Conservation (phyloP, 2,113 vertebrate genomes). For the Protomyctophum bolini region DNA sequence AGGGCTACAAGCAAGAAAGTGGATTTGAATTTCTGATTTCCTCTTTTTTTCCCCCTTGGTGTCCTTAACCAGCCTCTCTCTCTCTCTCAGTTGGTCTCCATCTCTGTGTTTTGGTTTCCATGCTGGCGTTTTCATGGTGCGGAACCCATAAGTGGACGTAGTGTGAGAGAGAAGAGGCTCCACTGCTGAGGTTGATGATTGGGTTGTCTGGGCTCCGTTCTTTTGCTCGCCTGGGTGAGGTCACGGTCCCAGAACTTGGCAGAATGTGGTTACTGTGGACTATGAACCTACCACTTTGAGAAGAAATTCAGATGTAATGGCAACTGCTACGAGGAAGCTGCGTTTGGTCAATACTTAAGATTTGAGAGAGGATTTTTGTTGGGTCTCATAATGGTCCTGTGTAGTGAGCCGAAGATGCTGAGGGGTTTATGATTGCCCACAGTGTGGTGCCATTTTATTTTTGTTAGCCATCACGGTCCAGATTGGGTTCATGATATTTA, state of each 20-base stretch:
- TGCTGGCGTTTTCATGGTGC: conserved; percentile 36
- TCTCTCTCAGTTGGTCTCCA: background rate
- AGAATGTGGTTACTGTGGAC: conserved; percentile 6
- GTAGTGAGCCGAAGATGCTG: background rate
- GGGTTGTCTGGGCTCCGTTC: conserved; percentile 25
- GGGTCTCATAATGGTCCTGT: background rate
- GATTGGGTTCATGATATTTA: conserved; percentile 57
- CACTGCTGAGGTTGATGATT: conserved; percentile 20
- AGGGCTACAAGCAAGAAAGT: conserved; percentile 67
- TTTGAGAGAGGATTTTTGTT: background rate
- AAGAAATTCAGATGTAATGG: background rate
- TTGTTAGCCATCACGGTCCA: conserved; percentile 29
- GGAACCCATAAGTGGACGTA: conserved; percentile 25
- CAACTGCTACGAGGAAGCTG: background rate
- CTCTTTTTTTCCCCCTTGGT: conserved; percentile 52
- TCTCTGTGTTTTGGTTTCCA: conserved; percentile 37
- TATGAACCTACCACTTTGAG: background rate
- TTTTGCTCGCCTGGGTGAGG: conserved; percentile 26
- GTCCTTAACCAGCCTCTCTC: conserved; percentile 6
- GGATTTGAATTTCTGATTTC: conserved; percentile 73
- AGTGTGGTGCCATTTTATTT: conserved; percentile 38
- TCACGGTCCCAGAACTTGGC: conserved; percentile 13
- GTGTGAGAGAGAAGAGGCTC: conserved; percentile 15
- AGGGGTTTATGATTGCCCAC: background rate
- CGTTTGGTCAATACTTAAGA: background rate